Evolutionary conservation across 1,140 invertebrate genomes (phyloP), one percentile per base, ranked within the genome.

Genomic region (Hestina assimilis): DNA sequence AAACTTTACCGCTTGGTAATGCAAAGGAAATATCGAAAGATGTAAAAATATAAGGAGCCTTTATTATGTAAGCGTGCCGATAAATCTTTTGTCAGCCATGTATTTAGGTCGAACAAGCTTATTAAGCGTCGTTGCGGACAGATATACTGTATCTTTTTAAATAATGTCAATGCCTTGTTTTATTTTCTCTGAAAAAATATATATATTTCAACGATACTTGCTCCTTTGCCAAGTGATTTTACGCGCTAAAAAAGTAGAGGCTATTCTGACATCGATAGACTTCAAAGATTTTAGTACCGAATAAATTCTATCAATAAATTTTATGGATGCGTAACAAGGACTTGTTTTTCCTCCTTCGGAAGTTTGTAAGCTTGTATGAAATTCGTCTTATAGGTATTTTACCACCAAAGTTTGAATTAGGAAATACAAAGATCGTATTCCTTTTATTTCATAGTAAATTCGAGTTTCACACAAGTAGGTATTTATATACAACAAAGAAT

Each of bases 291-390:
- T 71, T 71, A 71, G 60, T 71, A 58, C 45, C 60, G 40, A 66
- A 69, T 69, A 69, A 70, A 64, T 57, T 69, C 66, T 69, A 71
- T 74, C 66, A 66, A 71, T 65, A 69, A 74, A 71, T 38, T 74
- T 74, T 74, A 71, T 72, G 57, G 50, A 61, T 57, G 28, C 55
- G 57, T 70, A 63, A 67, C 58, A 59, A 40, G 62, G 59, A 59
- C 55, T 63, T 72, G 67, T 69, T 72, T 69, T 69, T 66, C 56
- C 60, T 61, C 57, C 56, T 45, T 45, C 20, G 46, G 33, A 62
- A 55, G 43, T 35, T 61, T 38, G 42, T 48, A 21, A 28, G 38
- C 50, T 28, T 38, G 24, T 47, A 29, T 40, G 50, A 62, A 56
- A 26, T 62, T 51, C 50, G 31, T 59, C 48, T 41, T 38, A 26